Evolutionary conservation across 2,113 vertebrate species (phyloP).

Genomic region (Apeltes quadracus): DNA sequence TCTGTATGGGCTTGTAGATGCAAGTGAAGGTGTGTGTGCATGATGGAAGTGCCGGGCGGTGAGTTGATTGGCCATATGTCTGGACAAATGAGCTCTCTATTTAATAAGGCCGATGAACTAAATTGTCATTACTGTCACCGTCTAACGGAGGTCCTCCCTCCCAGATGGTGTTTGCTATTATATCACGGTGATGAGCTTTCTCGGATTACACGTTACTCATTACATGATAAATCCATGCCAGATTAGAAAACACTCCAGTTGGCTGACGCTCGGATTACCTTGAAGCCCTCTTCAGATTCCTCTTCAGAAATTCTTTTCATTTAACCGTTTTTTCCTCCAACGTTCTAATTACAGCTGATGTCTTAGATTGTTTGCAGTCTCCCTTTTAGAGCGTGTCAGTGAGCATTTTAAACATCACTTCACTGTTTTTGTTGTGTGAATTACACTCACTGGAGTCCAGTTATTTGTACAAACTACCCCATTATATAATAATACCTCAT

Average conservation of each 20-base stretch:
- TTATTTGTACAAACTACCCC: neutral
- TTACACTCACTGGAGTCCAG: neutral
- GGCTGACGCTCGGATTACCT: constrained; percentile 17
- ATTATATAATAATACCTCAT: neutral
- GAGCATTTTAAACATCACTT: neutral
- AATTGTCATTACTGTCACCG: constrained; percentile 81
- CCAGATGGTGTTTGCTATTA: constrained; percentile 72
- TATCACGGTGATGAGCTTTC: constrained; percentile 63
- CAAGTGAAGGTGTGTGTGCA: neutral
- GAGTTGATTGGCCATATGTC: constrained; percentile 76
- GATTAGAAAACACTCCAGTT: constrained; percentile 38
- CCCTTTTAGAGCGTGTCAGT: neutral
- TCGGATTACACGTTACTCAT: constrained; percentile 62
- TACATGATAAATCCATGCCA: constrained; percentile 49
- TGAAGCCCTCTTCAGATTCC: constrained; percentile 16
- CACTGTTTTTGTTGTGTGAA: neutral
- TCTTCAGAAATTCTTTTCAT: neutral
- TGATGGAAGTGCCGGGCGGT: constrained; percentile 60
- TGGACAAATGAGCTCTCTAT: constrained; percentile 75
- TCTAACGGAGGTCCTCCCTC: constrained; percentile 70
- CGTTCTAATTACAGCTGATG: neutral
- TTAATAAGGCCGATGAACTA: constrained; percentile 77
- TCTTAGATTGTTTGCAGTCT: neutral
- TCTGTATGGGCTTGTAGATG: constrained; percentile 21
- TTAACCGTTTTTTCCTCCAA: neutral